phyloP scores from a whole-genome alignment of 2,797 vertebrate species.

The Malacoctenus gilli region DNA sequence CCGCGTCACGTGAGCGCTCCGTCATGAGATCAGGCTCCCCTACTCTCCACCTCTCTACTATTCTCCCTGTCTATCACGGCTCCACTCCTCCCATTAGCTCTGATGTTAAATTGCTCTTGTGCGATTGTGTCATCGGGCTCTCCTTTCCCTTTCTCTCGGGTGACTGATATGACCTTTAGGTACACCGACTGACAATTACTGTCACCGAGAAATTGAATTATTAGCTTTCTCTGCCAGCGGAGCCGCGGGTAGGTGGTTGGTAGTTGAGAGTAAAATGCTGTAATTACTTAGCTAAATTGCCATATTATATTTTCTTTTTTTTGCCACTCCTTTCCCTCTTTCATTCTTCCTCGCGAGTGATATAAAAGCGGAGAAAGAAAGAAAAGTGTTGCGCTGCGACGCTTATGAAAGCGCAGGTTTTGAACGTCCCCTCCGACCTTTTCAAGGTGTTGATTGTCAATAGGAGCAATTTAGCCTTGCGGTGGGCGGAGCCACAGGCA shows the following conservation, averaged over 20 bases:
- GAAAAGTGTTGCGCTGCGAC: conserved; percentile 52
- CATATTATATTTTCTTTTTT: conserved; percentile 85
- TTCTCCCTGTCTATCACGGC: conserved; percentile 73
- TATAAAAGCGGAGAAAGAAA: conserved; percentile 61
- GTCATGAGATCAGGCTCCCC: conserved; percentile 51
- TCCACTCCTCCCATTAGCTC: conserved; percentile 81
- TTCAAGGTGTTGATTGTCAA: conserved; percentile 76
- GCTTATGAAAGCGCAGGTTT: conserved; percentile 69
- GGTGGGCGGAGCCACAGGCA: conserved; percentile 32
- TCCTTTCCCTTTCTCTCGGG: conserved; percentile 77
- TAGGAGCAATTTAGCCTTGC: conserved; percentile 71
- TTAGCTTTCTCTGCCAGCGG: conserved; percentile 79
- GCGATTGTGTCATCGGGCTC: conserved; percentile 77
- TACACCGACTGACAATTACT: conserved; percentile 86
- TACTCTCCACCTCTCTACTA: conserved; percentile 49
- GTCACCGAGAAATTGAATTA: conserved; percentile 87
- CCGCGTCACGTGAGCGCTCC: conserved; percentile 28
- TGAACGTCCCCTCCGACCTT: conserved; percentile 68
- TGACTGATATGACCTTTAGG: conserved; percentile 88
- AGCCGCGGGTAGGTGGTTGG: conserved; percentile 78
- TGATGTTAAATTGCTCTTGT: conserved; percentile 82
- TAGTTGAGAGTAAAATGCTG: conserved; percentile 82
- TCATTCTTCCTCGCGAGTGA: conserved; percentile 40
- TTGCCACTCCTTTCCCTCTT: conserved; percentile 69
- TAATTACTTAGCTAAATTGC: conserved; percentile 89